Evolutionary conservation across 2,113 vertebrate genomes (phyloP), one percentile per base, ranked within the genome.

Genomic region (Chauna torquata): DNA sequence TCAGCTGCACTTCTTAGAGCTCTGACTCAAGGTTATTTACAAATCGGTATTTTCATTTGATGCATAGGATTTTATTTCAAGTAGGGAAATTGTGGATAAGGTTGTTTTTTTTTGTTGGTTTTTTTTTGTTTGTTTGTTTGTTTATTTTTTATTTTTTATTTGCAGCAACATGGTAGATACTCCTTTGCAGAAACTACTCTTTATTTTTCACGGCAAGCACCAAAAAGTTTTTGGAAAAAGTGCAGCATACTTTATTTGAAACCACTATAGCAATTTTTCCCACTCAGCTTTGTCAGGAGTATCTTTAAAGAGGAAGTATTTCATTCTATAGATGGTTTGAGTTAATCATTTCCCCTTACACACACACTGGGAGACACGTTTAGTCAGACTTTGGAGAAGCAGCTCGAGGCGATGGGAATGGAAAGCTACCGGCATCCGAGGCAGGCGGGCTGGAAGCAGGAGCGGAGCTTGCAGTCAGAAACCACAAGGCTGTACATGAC

Each of bases 301-400:
- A 36, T 68, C 84, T 93, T 86, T 81, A 92, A 85, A 94, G 94
- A 92, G 95, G 94, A 93, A 94, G 87, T 10, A 75, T 76, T 85
- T 79, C 86, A 89, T 96, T 95, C 93, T 95, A 78, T 92, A 93
- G 93, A 30, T 2, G 64, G 50, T 14, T 55, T 32, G 77, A 64
- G 66, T 96, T 91, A 74, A 92, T 97, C 66, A 90, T 90, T 97
- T 96, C 92, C 94, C 66, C 77, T 95, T 83, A 47, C 74, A 87
- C 77, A 91, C 70, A 57, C 83, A 40, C 28, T 3, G 24, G 64
- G 82, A 62, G 76, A 58, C 92, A 87, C 55, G 23, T 95, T 96
- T 2, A 23, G 78, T 72, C 2, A 34, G 92, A 62, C 45, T 11
- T 68, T 57, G 92, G 79, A 89, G 92, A 68, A 86, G 87, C 19